Percentiles rank a stretch among this genome's conserved stretches.
These are phyloP conservation scores for Pseudococcus longispinus DNA, from an alignment of 2,888 invertebrate genomes.

Conservation along the genomic window DNA sequence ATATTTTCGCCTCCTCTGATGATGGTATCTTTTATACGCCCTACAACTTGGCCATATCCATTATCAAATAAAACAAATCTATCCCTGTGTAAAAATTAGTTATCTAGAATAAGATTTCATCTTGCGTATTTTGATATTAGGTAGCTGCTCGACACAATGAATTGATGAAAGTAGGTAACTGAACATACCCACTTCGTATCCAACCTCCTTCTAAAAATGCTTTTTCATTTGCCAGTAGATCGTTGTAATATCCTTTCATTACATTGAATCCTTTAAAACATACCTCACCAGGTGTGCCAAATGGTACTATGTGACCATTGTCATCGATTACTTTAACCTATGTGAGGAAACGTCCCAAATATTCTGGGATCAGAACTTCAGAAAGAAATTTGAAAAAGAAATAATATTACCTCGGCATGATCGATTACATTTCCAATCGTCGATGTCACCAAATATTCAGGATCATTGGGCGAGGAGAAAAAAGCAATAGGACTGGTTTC, in stretches of 20 bases:
- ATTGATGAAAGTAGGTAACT: not conserved
- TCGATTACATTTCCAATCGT: not conserved
- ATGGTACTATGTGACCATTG: slow-evolving; percentile 71
- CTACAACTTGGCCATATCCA: slow-evolving; percentile 60
- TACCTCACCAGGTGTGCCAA: slow-evolving; percentile 78
- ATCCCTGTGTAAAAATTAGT: slow-evolving; percentile 67
- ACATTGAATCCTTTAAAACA: slow-evolving; percentile 75
- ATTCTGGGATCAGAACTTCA: too few species aligned
- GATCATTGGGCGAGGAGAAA: not conserved
- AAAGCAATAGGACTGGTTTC: not conserved
- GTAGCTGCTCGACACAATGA: not conserved
- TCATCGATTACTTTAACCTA: slow-evolving; percentile 70
- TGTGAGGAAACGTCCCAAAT: slow-evolving; percentile 60
- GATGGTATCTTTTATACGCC: slow-evolving; percentile 58
- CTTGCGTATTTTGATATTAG: not conserved
- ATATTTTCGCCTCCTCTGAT: slow-evolving; percentile 64
- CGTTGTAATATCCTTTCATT: slow-evolving; percentile 86
- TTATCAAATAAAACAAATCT: slow-evolving; percentile 70
- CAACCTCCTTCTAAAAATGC: slow-evolving; percentile 74
- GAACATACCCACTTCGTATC: slow-evolving; percentile 74
- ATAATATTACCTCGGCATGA: not conserved
- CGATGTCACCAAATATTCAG: not conserved
- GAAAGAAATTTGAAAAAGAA: not conserved
- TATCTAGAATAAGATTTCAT: not conserved
- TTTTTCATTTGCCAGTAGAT: slow-evolving; percentile 76